These are phyloP conservation scores for Martes martes DNA, from an alignment of 2,113 vertebrate genomes.

Conservation along the genomic window DNA sequence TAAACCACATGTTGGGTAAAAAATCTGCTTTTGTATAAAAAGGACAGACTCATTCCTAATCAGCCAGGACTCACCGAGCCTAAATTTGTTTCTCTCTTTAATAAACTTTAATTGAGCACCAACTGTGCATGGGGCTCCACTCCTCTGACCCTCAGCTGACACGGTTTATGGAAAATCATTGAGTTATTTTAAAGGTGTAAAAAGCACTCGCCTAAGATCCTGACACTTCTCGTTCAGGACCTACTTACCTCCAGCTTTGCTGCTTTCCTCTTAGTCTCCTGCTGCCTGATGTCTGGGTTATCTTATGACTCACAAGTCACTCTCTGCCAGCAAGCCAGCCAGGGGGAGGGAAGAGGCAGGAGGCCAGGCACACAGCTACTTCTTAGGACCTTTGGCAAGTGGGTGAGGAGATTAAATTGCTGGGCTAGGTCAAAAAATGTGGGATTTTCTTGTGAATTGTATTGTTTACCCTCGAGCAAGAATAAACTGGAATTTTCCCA, in stretches of 20 bases:
- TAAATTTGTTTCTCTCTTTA: not conserved
- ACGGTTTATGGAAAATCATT: not conserved
- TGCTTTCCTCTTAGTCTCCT: not conserved
- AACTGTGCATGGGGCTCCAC: too few relatives aligned
- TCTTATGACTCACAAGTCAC: not conserved
- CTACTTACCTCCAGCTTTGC: not conserved
- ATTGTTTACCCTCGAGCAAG: not conserved
- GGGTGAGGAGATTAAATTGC: not conserved
- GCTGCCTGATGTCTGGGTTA: not conserved
- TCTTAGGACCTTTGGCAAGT: not conserved
- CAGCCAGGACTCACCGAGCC: not conserved
- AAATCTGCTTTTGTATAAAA: not conserved
- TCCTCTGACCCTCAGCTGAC: not conserved
- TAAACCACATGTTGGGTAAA: not conserved
- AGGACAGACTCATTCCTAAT: not conserved
- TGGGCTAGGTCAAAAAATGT: not conserved
- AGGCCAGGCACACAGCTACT: not conserved
- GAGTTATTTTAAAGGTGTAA: not conserved
- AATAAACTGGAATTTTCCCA: not conserved
- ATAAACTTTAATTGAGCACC: not conserved
- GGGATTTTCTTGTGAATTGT: not conserved
- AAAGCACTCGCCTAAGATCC: not conserved
- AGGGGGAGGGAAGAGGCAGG: not conserved
- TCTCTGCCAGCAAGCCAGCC: not conserved
- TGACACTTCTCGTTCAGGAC: not conserved